phyloP scores from a whole-genome alignment of 1,140 invertebrate species.

The Psilanteris sp. region DNA sequence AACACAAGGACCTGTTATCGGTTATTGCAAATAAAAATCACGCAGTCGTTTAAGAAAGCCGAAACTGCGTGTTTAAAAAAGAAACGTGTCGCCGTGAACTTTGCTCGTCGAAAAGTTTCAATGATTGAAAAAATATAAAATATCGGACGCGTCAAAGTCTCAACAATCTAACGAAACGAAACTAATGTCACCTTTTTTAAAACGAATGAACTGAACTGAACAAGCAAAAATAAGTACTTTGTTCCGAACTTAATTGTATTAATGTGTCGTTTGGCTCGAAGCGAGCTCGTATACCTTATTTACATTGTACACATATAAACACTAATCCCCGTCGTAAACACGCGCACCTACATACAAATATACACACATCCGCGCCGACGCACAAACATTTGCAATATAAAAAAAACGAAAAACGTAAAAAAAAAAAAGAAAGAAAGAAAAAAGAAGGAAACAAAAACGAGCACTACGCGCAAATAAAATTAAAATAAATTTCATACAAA shows the following conservation, averaged over 20 bases:
- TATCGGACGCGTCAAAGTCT: slow-evolving; percentile 6
- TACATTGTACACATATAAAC: slow-evolving; percentile 68
- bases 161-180: slow-evolving; percentile 21
- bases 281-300: slow-evolving; percentile 65
- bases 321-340: slow-evolving; percentile 22
- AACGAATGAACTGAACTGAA: slow-evolving; percentile 17
- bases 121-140: slow-evolving; percentile 3
- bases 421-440: no score
- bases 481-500: slow-evolving; percentile 16
- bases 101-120: slow-evolving; percentile 16
- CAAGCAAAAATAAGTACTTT: slow-evolving; percentile 49
- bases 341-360: slow-evolving; percentile 9
- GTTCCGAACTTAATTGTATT: slow-evolving; percentile 44
- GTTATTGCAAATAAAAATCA: slow-evolving; percentile 4
- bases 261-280: slow-evolving; percentile 50
- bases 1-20: slow-evolving; percentile 13
- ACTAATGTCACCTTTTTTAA: not conserved
- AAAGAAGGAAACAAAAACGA: no score
- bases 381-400: not conserved
- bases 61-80: not conserved
- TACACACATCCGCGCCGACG: not conserved
- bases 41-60: not conserved
- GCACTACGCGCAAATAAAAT: slow-evolving; percentile 9
- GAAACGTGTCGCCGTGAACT: not conserved
- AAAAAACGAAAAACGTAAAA: not conserved